Base-by-base conservation (phyloP, 2,888 invertebrate species). In the Xylocampa areola region DNA sequence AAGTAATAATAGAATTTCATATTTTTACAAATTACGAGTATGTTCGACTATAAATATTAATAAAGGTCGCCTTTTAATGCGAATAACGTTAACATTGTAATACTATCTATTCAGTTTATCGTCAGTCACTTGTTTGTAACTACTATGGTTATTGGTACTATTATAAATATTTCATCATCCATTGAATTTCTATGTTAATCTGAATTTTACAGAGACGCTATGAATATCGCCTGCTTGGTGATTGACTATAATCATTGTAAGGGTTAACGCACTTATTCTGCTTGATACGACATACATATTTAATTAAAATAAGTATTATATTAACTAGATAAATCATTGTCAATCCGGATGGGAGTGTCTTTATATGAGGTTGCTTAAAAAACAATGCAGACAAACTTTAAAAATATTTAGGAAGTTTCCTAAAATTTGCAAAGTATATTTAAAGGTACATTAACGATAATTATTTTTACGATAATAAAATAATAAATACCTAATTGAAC, bases 61-160 rank as follows among this genome's bases (percentile, higher is more conserved):
- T 80, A 40, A 62, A 78, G 79, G 77, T 79, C 77, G 65, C 53
- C 76, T 81, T 80, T 76, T 76, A 81, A 82, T 80, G 79, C 59
- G 61, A 37, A 40, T 58, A 65, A 70, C 73, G 76, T 76, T 74
- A 77, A 70, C 63, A 68, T 69, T 78, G 54, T 68, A 60, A 60
- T 52, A 68, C 72, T 69, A 69, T 67, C 55, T 55, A 73, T 76
- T 77, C 74, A 40, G 51, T 51, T 72, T 71, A 65, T 78, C n/a
- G n/a, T n/a, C n/a, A n/a, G 55, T 51, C 48, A 74, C 53, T 72
- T 73, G 68, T 71, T 73, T 73, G 45, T 63, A 44, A 36, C 14
- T 8, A 48, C 7, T 52, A 57, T 63, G 60, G 59, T 43, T 63
- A 62, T 69, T 51, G 37, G 17, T 43, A 68, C 16, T 44, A 45